Conservation (phyloP, 2,888 invertebrate species). For the Troides oblongomaculatus region DNA sequence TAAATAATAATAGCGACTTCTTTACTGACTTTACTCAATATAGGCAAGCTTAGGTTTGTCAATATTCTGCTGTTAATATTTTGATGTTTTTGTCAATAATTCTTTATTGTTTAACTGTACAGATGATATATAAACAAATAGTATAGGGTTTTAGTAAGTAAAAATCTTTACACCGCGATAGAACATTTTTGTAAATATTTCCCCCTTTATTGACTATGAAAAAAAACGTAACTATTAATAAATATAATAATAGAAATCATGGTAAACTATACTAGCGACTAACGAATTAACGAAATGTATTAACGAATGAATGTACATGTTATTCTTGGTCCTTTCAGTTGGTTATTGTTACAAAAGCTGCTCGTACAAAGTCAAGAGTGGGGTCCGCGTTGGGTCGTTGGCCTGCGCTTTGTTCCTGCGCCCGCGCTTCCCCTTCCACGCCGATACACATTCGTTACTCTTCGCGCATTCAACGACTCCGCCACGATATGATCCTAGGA, state of each 20-base stretch:
- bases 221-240: no score
- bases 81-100: no score
- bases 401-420: conserved; percentile 68
- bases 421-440: conserved; percentile 36
- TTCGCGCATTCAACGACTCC: conserved; percentile 43
- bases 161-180: no score
- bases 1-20: neutral
- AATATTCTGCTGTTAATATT: no score
- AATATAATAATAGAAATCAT: no score
- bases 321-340: neutral
- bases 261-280: no score
- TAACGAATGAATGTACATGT: neutral
- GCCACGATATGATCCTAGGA: conserved; percentile 44
- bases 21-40: neutral
- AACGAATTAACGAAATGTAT: neutral
- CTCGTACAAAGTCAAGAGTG: conserved; percentile 5
- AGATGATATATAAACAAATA: no score
- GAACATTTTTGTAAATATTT: no score
- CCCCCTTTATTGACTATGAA: no score
- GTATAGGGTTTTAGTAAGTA: no score
- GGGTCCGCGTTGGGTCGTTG: conserved; percentile 46
- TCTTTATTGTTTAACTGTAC: no score
- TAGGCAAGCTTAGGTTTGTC: no score
- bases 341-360: conserved; percentile 28
- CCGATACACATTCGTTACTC: conserved; percentile 33